Evolutionary conservation across 1,140 invertebrate species (phyloP).

Genomic region (Arctopsyche grandis): DNA sequence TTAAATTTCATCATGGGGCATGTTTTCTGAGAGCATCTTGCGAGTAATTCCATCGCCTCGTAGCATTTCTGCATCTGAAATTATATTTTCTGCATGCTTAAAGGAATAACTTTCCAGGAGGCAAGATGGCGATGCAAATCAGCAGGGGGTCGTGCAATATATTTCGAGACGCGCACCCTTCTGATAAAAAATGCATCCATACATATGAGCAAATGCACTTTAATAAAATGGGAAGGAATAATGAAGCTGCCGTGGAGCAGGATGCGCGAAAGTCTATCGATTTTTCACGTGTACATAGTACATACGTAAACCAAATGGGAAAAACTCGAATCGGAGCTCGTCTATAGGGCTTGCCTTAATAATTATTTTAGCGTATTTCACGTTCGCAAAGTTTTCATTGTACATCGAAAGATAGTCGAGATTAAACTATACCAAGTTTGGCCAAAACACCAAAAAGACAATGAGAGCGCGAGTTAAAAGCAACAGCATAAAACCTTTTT

Average conservation of each 20-base stretch:
- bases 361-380: slow-evolving; percentile 11
- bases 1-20: slow-evolving; percentile 46
- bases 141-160: slow-evolving; percentile 3
- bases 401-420: not conserved
- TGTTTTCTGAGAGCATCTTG: slow-evolving; percentile 26
- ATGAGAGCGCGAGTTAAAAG: slow-evolving; percentile 31
- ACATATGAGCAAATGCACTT: slow-evolving; percentile 23
- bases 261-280: slow-evolving; percentile 1
- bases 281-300: not conserved
- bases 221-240: slow-evolving; percentile 9
- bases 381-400: not conserved
- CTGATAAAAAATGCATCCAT: slow-evolving; percentile 31
- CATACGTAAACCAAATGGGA: not conserved
- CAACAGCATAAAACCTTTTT: slow-evolving; percentile 40
- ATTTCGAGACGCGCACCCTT: not conserved
- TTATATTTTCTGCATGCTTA: slow-evolving; percentile 45
- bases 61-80: slow-evolving; percentile 39
- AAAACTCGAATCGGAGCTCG: not conserved
- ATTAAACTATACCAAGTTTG: not conserved
- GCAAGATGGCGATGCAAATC: slow-evolving; percentile 6
- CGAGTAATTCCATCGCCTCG: not conserved
- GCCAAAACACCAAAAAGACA: slow-evolving; percentile 17
- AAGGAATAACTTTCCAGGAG: slow-evolving; percentile 23
- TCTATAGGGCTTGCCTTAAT: not conserved
- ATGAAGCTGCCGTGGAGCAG: not conserved